A percentile compares a stretch with the other conserved stretches of the same genome.
Evolutionary conservation across 53 echinoderm and acorn worm species (phyloP).

Genomic region (Holothuria scabra): DNA sequence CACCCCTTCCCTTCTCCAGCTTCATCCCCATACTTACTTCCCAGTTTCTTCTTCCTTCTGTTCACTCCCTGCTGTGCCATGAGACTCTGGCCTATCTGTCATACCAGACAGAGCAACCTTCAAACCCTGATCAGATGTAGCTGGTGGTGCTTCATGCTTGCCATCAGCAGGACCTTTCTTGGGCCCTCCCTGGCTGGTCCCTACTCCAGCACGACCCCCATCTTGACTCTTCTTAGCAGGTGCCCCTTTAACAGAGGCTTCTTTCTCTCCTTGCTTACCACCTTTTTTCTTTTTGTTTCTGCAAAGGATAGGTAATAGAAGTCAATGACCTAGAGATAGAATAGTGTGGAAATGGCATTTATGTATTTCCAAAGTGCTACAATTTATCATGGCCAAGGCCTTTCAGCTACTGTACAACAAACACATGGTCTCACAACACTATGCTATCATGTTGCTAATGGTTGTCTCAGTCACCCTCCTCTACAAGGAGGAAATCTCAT

Average conservation of each 20-base stretch:
- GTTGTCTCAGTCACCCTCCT: too few species aligned
- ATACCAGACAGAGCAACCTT: slow-evolving; percentile 78
- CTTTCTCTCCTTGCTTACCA: slow-evolving; percentile 83
- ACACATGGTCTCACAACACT: too few species aligned
- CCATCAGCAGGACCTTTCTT: slow-evolving; percentile 75
- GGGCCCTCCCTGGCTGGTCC: slow-evolving; percentile 75
- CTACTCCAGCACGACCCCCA: slow-evolving; percentile 65
- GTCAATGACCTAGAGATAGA: too few species aligned
- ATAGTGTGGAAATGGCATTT: too few species aligned
- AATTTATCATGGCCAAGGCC: too few species aligned
- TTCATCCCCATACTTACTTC: slow-evolving; percentile 73
- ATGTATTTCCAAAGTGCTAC: too few species aligned
- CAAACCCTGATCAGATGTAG: slow-evolving; percentile 86
- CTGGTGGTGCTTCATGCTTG: slow-evolving; percentile 68
- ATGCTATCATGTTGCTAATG: too few species aligned
- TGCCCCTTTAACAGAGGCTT: slow-evolving; percentile 73
- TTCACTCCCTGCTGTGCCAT: slow-evolving; percentile 97
- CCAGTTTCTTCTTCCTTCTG: slow-evolving; percentile 80
- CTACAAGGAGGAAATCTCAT: too few species aligned
- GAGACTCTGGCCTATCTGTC: slow-evolving; percentile 93
- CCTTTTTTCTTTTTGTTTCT: slow-evolving; percentile 94
- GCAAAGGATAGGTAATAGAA: background rate
- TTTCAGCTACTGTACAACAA: too few species aligned
- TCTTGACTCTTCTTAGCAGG: slow-evolving; percentile 93
- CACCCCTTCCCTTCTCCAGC: too few species aligned